These are phyloP conservation scores for Colaptes auratus DNA, from an alignment of 2,113 vertebrate species.

Conservation along the genomic window DNA sequence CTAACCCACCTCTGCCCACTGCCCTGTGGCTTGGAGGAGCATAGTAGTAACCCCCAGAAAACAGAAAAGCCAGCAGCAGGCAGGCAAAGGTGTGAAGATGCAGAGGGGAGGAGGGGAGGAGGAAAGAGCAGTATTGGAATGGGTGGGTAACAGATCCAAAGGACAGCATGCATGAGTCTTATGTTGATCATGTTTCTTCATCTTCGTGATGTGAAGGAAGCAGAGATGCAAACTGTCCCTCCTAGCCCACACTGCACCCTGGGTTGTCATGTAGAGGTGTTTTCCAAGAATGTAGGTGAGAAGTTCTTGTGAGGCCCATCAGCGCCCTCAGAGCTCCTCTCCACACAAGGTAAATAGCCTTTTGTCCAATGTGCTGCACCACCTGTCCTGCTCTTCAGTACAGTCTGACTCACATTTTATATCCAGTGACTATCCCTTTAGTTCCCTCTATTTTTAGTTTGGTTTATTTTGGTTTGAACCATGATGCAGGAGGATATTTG, in stretches of 20 bases:
- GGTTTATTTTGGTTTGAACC: constrained; percentile 54
- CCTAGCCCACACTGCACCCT: rapidly evolving
- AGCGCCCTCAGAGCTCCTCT: neutral
- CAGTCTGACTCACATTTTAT: neutral
- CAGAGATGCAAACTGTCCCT: neutral
- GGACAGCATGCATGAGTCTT: neutral
- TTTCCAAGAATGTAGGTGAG: neutral
- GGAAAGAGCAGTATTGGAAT: neutral
- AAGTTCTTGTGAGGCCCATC: neutral
- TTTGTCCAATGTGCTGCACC: neutral
- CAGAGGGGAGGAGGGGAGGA: rapidly evolving
- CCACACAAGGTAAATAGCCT: neutral
- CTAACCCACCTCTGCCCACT: neutral
- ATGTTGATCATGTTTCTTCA: neutral
- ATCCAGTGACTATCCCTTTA: neutral
- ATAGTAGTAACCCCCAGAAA: neutral
- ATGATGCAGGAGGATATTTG: constrained; percentile 44
- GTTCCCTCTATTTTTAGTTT: constrained; percentile 48
- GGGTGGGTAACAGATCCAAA: neutral
- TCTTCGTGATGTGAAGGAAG: neutral
- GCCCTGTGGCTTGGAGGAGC: rapidly evolving
- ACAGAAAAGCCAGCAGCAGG: neutral
- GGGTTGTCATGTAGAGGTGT: neutral
- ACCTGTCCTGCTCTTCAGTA: constrained; percentile 16
- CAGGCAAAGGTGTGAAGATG: too few relatives aligned